Base-by-base conservation (phyloP, 2,797 vertebrate genomes). In the Pipistrellus nathusii region DNA sequence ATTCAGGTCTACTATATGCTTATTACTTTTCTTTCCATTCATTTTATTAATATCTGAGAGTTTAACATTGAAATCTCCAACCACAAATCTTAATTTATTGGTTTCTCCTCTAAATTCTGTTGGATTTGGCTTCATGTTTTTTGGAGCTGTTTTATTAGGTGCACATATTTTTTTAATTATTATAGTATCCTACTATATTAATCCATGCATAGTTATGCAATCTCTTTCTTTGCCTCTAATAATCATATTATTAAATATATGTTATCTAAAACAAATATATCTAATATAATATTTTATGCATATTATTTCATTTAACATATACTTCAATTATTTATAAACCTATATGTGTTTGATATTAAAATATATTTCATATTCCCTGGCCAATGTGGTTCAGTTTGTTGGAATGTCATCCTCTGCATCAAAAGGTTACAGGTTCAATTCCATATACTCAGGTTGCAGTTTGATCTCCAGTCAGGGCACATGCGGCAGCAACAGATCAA, bases 51-150 rank as follows among this genome's bases (percentile, higher is more conserved):
- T 76, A 87, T 87, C 44, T 76, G 73, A 73, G 66, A 69, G 48
- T 75, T 75, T 68, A 48, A 57, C 82, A 86, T 59, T 51, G 48
- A 91, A 94, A 94, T 62, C 17, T 59, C 46, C 30, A 80, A 55
- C 13, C 80, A 55, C 55, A 64, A 62, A 25, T 80, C 71, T 64
- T 78, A 88, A 78, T 69, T 78, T 55, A 78, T 69, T 20, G 38
- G 55, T 53, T 69, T 88, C 5, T 85, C 18, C 51, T 78, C 25
- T 69, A 48, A 88, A 25, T 69, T 88, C 62, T 44, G 35, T 68
- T 88, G 32, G 59, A 13, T 55, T 30, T 64, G 66, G 21, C 15
- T 68, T 51, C 35, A 35, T 46, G 21, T 73, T 73, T 64, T 84
- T 84, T 23, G 13, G 13, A 44, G 21, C 68, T 72, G 20, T 72